Evolutionary conservation across 2,797 vertebrate genomes (phyloP).

Genomic region (Carapus acus): DNA sequence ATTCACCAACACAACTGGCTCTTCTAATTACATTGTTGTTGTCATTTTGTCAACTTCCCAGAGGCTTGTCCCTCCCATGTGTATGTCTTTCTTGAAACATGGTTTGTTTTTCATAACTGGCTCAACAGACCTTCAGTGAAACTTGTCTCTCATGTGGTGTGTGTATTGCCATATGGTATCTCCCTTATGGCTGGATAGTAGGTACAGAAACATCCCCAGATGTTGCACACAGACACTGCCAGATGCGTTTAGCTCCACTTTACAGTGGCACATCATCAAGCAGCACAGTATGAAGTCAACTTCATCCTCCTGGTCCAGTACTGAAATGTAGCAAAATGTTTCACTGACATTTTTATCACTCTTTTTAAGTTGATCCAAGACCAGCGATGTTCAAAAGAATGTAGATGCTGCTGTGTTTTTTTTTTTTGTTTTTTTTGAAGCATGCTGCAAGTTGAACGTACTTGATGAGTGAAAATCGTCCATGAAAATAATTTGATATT

Average conservation of each 20-base stretch:
- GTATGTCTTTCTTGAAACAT: no score
- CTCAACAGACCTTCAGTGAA: conserved; percentile 7
- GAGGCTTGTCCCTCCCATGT: conserved; percentile 1
- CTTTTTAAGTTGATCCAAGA: no score
- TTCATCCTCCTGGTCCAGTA: conserved; percentile 18
- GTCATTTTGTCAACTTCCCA: conserved; percentile 3
- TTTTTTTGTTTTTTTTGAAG: no score
- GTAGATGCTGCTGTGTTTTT: no score
- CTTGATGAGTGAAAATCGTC: no score
- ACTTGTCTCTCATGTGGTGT: conserved; percentile 43
- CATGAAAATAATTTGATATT: no score
- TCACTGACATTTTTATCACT: conserved; percentile 3
- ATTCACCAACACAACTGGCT: conserved; percentile 5
- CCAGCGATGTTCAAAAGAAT: no score
- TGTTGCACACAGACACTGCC: conserved; percentile 61
- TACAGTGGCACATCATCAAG: conserved; percentile 38
- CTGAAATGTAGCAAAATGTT: conserved; percentile 12
- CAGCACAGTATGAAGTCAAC: conserved; percentile 61
- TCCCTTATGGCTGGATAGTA: conserved; percentile 59
- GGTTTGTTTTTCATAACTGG: conserved; percentile 11
- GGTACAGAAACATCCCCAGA: conserved; percentile 65
- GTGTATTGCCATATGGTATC: conserved; percentile 63
- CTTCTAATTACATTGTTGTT: conserved; percentile 13
- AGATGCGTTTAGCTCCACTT: conserved; percentile 66
- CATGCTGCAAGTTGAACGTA: no score